These are phyloP conservation scores for Bombus confusus DNA, from an alignment of 1,140 invertebrate species.

Conservation along the genomic window DNA sequence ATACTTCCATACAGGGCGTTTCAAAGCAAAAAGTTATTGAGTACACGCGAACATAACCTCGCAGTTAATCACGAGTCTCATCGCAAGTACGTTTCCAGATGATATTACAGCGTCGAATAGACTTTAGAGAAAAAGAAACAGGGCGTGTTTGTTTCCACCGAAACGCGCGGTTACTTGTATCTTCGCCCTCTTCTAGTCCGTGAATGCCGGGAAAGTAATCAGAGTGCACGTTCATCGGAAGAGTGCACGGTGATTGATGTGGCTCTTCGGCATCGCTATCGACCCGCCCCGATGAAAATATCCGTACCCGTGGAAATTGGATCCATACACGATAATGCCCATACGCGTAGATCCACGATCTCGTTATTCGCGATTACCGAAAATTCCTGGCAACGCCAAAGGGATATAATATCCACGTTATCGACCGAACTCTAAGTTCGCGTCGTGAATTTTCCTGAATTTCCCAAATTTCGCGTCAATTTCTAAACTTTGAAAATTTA, in stretches of 20 bases:
- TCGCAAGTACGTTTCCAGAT: too few relatives aligned
- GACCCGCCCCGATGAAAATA: constrained; percentile 9
- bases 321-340: background rate
- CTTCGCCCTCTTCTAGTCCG: background rate
- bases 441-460: too few relatives aligned
- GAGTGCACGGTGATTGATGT: constrained; percentile 18
- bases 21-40: background rate
- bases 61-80: background rate
- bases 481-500: background rate
- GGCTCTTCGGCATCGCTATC: background rate
- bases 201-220: constrained; percentile 19
- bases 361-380: background rate
- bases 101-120: background rate
- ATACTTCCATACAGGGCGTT: background rate
- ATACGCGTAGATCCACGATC: background rate
- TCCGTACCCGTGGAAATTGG: constrained; percentile 5
- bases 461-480: background rate
- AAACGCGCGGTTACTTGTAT: background rate
- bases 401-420: background rate
- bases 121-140: background rate
- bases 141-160: background rate
- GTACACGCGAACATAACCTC: too few relatives aligned
- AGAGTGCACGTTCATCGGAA: constrained; percentile 18
- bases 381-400: background rate
- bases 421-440: background rate